A percentile compares a stretch with the other conserved stretches of the same genome.
Conservation (phyloP, 2,113 vertebrate species). For the human region DNA sequence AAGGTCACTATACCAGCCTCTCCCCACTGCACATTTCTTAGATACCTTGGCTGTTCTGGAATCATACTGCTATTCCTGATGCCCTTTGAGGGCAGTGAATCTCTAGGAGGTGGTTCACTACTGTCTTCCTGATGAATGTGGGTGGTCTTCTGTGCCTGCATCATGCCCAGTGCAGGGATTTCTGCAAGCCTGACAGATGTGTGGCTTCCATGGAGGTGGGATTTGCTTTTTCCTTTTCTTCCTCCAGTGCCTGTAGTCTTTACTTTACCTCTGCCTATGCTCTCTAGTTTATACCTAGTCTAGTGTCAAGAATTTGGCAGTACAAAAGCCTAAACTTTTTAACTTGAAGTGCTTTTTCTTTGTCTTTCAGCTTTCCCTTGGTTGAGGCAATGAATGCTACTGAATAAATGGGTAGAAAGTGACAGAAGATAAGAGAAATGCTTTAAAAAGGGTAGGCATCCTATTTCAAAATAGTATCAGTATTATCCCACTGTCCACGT, state of each 20-base stretch:
- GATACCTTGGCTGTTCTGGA: background rate
- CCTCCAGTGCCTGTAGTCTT: accelerated
- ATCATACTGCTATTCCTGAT: too few relatives aligned
- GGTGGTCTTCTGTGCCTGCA: background rate
- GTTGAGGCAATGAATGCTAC: background rate
- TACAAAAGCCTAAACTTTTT: background rate
- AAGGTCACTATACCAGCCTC: background rate
- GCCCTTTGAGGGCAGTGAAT: too few relatives aligned
- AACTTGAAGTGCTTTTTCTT: background rate
- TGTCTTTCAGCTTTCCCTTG: background rate
- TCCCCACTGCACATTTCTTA: accelerated
- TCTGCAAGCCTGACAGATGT: background rate
- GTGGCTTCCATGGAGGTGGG: background rate
- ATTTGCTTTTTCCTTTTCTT: background rate
- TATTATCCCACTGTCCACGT: too few relatives aligned
- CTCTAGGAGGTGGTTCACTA: background rate
- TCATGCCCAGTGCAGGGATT: accelerated
- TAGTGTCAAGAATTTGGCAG: background rate
- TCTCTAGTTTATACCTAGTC: background rate
- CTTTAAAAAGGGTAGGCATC: background rate
- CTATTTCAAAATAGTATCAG: background rate
- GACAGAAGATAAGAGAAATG: background rate
- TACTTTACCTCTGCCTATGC: background rate
- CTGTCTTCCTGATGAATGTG: background rate
- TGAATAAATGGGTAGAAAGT: background rate